A percentile compares a stretch with the other conserved stretches of the same genome.
phyloP scores from a whole-genome alignment of 2,113 vertebrate species.

The Emydura subglobosa region DNA sequence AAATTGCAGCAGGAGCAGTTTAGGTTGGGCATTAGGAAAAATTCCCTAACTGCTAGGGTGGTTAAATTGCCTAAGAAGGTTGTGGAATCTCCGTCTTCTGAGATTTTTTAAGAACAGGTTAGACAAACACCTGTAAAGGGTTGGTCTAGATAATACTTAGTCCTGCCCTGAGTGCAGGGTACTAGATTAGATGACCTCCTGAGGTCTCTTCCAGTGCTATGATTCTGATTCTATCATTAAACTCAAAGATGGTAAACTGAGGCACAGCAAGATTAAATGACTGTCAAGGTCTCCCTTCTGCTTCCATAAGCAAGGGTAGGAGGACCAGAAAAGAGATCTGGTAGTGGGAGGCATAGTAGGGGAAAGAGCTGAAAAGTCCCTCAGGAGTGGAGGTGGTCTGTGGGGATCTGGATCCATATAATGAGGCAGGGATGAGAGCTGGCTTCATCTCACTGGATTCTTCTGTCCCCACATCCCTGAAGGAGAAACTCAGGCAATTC shows the following conservation, averaged over 20 bases:
- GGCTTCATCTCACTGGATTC: background rate
- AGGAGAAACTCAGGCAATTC: background rate
- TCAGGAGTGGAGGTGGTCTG: background rate
- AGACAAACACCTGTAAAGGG: too few species aligned
- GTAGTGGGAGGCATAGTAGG: background rate
- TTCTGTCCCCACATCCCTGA: background rate
- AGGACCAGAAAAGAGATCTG: background rate
- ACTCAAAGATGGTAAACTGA: rapidly evolving
- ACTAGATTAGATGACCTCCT: too few species aligned
- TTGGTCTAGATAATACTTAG: too few species aligned
- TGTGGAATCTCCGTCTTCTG: too few species aligned
- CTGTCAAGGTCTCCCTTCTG: background rate
- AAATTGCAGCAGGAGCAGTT: too few species aligned
- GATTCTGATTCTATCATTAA: too few species aligned
- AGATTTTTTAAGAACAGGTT: too few species aligned
- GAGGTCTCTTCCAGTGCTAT: too few species aligned
- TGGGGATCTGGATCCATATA: background rate
- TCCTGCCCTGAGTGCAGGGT: too few species aligned
- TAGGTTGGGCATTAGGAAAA: too few species aligned
- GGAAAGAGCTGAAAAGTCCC: background rate
- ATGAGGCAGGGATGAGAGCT: background rate
- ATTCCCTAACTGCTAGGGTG: too few species aligned
- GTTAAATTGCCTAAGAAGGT: too few species aligned
- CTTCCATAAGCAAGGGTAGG: background rate
- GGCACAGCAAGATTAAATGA: background rate